phyloP scores from a whole-genome alignment of 2,797 vertebrate genomes.

The Aldrovandia affinis region DNA sequence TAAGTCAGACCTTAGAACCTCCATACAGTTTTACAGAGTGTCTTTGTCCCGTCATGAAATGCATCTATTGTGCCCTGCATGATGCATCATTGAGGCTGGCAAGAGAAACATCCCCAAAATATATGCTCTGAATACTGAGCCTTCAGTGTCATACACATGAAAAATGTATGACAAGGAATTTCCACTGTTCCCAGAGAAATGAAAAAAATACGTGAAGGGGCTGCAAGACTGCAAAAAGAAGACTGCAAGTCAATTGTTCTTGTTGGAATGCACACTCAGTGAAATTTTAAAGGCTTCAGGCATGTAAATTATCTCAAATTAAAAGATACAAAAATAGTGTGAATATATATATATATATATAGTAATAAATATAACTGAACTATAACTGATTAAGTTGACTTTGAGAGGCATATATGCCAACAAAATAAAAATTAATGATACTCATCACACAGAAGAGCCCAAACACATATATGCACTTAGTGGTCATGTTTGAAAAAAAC shows the following conservation, averaged over 20 bases:
- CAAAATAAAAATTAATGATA: not conserved
- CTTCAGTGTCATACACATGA: not conserved
- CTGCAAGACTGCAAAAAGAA: not conserved
- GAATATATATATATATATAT: not conserved
- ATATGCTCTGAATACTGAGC: not conserved
- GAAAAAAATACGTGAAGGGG: too few species aligned
- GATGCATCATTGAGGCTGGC: not conserved
- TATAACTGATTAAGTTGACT: not conserved
- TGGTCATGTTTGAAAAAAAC: not conserved
- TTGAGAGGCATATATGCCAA: too few species aligned
- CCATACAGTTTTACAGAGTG: not conserved
- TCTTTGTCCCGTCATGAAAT: conserved; percentile 7
- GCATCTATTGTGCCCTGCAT: not conserved
- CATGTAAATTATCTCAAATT: not conserved
- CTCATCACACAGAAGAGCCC: too few species aligned
- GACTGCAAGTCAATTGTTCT: too few species aligned
- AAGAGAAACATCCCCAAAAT: conserved; percentile 1
- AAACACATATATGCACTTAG: not conserved
- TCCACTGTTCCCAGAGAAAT: not conserved
- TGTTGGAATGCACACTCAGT: too few species aligned
- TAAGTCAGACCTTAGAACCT: not conserved
- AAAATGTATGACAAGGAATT: not conserved
- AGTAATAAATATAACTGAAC: not conserved
- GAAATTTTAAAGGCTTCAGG: not conserved
- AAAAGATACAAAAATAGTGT: too few species aligned